These are phyloP conservation scores for Melitaea cinxia DNA, from an alignment of 1,140 invertebrate species.

Conservation along the genomic window DNA sequence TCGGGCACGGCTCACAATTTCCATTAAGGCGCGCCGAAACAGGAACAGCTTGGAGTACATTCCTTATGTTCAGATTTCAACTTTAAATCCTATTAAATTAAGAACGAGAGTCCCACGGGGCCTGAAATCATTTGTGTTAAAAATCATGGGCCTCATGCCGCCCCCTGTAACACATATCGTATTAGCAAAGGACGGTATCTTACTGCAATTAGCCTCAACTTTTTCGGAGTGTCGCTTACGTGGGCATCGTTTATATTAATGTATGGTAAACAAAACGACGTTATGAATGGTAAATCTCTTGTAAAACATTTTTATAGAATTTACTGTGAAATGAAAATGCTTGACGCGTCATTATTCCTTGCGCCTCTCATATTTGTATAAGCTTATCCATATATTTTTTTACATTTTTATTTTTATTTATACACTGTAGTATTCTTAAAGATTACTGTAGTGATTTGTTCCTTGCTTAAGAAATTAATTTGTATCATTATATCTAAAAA, in stretches of 20 bases:
- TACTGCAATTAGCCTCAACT: conserved; percentile 76
- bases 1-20: conserved; percentile 78
- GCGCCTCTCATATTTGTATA: conserved; percentile 22
- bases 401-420: conserved; percentile 13
- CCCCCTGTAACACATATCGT: conserved; percentile 77
- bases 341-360: conserved; percentile 30
- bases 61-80: conserved; percentile 39
- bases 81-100: conserved; percentile 39
- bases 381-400: conserved; percentile 21
- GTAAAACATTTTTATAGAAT: conserved; percentile 38
- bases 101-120: conserved; percentile 35
- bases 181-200: conserved; percentile 78
- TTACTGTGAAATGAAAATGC: conserved; percentile 37
- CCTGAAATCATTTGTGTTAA: conserved; percentile 44
- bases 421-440: conserved; percentile 14
- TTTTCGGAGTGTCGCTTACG: conserved; percentile 62
- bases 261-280: conserved; percentile 37
- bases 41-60: conserved; percentile 55
- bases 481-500: too few species aligned
- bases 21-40: conserved; percentile 62
- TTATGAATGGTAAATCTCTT: conserved; percentile 35
- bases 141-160: conserved; percentile 38
- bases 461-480: too few species aligned
- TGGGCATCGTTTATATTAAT: conserved; percentile 38
- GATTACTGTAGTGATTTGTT: conserved; percentile 19